phyloP scores from a whole-genome alignment of 2,113 vertebrate genomes.

The Origma solitaria region DNA sequence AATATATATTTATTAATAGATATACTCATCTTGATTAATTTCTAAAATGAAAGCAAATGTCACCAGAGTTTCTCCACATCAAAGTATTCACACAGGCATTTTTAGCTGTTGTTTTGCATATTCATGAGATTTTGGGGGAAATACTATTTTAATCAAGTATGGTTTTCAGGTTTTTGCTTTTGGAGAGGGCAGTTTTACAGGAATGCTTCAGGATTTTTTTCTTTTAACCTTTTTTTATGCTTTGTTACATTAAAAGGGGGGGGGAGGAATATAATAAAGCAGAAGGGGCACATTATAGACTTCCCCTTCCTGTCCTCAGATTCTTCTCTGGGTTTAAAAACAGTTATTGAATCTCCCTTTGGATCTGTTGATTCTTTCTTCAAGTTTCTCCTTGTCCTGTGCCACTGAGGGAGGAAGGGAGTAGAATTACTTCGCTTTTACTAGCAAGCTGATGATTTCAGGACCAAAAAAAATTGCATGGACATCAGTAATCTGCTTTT shows the following conservation, averaged over 20 bases:
- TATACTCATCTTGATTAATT: neutral
- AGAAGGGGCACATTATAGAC: neutral
- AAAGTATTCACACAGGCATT: fast-evolving
- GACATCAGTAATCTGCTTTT: neutral
- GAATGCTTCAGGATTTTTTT: neutral
- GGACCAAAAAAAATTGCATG: neutral
- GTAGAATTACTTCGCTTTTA: neutral
- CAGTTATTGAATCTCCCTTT: neutral
- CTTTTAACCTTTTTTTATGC: neutral
- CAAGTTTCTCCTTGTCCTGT: neutral
- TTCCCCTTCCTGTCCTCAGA: neutral
- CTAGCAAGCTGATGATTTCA: neutral
- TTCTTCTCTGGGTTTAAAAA: neutral
- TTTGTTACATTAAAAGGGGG: neutral
- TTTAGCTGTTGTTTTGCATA: neutral
- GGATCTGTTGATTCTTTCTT: neutral
- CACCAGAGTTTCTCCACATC: neutral
- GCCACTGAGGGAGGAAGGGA: neutral
- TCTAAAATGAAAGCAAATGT: neutral
- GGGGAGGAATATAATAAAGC: neutral
- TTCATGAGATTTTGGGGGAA: neutral
- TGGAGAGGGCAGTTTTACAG: neutral
- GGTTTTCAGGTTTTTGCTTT: neutral
- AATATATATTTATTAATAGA: neutral
- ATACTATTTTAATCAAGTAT: neutral